Base-by-base conservation (phyloP, 2,888 invertebrate species). In the Eurytoma californica region DNA sequence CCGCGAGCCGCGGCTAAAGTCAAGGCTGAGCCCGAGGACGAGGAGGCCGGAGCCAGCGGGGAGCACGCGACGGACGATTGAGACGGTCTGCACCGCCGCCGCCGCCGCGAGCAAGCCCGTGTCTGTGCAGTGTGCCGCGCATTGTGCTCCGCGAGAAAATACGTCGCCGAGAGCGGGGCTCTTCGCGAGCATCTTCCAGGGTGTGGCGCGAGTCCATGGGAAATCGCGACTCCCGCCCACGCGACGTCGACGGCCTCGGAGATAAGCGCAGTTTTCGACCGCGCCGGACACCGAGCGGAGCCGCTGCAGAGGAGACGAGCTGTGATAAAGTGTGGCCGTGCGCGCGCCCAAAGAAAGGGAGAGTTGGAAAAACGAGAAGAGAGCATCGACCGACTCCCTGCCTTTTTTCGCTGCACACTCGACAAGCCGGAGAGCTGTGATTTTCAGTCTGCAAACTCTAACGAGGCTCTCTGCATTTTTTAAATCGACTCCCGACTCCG, bases 1-100 rank as follows among this genome's bases (percentile, higher is more conserved):
- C 47, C 51, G 20, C 14, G n/a, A 39, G 39, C 16, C 69, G 51
- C 61, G 60, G 67, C 49, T 14, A 39, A 18, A 20, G 68, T 47
- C 51, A 72, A 72, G 58, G 82, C 83, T 83, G 65, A 24, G 55
- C 77, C 53, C 60, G 72, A 63, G 61, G 77, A 63, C 53, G 47
- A 55, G 60, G 75, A 82, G 58, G 55, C 24, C 65, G 72, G 30
- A 61, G 51, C 7, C 81, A 20, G 80, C 82, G 82, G 83, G 82
- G 39, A 14, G 51, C 39, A 28, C 16, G 39, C 18, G 84, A 83
- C 84, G 82, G 82, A 12, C 61, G 55, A 53, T 28, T 9, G 39
- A 53, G 53, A 4, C 16, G 13, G 5, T 3, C 49, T 14, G 49
- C 24, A 24, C 49, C 49, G 49, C 49, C 49, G 49, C 49, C 49